A percentile compares a stretch with the other conserved stretches of the same genome.
Conservation (phyloP, 2,888 invertebrate genomes). For the Labia minor region DNA sequence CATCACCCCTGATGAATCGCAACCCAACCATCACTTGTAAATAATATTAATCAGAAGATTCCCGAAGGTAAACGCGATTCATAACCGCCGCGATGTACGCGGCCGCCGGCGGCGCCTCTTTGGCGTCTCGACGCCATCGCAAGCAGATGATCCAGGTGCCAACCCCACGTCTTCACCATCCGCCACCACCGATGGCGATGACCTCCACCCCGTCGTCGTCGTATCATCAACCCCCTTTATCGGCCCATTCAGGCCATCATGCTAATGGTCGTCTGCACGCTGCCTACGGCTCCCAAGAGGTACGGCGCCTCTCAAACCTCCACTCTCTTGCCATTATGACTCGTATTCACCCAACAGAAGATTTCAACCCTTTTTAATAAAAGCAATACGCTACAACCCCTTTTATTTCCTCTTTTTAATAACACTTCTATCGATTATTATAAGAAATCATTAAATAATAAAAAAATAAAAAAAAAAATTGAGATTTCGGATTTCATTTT, state of each 20-base stretch:
- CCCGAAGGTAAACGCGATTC: no score
- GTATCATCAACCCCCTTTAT: conserved; percentile 16
- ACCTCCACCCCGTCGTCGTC: conserved; percentile 20
- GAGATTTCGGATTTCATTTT: no score
- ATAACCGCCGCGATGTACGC: conserved; percentile 56
- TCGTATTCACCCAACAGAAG: conserved; percentile 29
- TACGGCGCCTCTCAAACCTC: not conserved
- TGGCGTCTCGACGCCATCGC: conserved; percentile 62
- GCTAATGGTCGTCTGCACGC: not conserved
- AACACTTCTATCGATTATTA: no score
- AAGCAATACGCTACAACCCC: no score
- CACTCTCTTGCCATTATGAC: conserved; percentile 14
- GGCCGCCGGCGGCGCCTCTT: conserved; percentile 77
- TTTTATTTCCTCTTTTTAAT: no score
- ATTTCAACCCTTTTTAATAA: conserved; percentile 35
- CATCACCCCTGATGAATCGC: no score
- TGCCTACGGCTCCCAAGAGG: not conserved
- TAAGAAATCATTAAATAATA: no score
- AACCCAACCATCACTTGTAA: no score
- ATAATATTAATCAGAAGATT: no score
- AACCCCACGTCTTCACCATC: conserved; percentile 41
- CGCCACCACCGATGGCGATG: conserved; percentile 32
- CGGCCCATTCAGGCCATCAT: not conserved
- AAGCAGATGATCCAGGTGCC: conserved; percentile 40
- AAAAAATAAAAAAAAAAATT: no score